These are phyloP conservation scores for Poecilia gillii DNA, from an alignment of 2,797 vertebrate species.

Conservation along the genomic window DNA sequence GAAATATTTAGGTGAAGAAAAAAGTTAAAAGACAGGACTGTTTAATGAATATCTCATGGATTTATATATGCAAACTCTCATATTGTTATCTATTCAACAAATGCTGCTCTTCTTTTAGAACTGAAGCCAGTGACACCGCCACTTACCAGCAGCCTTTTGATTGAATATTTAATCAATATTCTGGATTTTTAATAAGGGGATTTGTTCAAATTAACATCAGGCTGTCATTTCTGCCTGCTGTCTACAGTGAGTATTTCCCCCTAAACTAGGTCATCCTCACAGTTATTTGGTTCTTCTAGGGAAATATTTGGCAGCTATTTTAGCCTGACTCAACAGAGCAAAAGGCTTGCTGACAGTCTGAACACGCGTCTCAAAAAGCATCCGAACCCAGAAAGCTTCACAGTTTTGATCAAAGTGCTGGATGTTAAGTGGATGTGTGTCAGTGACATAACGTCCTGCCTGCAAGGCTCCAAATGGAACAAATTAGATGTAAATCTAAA, in stretches of 20 bases:
- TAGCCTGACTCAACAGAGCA: conserved; percentile 40
- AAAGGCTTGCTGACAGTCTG: conserved; percentile 46
- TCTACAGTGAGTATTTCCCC: conserved; percentile 3
- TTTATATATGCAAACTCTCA: background rate
- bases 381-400: conserved; percentile 43
- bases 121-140: background rate
- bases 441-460: conserved; percentile 28
- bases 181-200: background rate
- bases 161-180: background rate
- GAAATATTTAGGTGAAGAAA: background rate
- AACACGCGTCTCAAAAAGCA: conserved; percentile 49
- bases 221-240: background rate
- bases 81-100: background rate
- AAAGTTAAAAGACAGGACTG: background rate
- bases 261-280: conserved; percentile 57
- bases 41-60: background rate
- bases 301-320: conserved; percentile 59
- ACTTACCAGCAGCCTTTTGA: background rate
- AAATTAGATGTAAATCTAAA: conserved; percentile 29
- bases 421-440: conserved; percentile 15
- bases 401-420: conserved; percentile 47
- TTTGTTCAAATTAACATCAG: conserved; percentile 1
- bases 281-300: conserved; percentile 32
- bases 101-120: background rate
- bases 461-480: conserved; percentile 30